Evolutionary conservation across 2,888 invertebrate genomes (phyloP).

Genomic region (Keiferia lycopersicella): DNA sequence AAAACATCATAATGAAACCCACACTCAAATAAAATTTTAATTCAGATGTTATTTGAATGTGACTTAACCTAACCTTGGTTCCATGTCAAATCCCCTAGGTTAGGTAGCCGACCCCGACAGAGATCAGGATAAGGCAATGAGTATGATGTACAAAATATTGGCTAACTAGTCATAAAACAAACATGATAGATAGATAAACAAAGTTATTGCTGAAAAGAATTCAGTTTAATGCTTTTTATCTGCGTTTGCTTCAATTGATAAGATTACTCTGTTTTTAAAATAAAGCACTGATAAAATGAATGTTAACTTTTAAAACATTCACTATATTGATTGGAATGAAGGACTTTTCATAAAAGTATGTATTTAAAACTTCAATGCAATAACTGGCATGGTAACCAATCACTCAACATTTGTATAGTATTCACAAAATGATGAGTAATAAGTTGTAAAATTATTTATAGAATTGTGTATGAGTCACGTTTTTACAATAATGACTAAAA

Average conservation of each 20-base stretch:
- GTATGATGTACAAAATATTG: neutral
- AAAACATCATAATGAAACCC: too few species aligned
- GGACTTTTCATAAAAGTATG: neutral
- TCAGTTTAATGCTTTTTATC: constrained; percentile 24
- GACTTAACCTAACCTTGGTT: too few species aligned
- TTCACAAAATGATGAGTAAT: constrained; percentile 7
- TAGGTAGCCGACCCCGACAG: too few species aligned
- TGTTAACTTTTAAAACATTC: constrained; percentile 35
- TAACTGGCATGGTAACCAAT: neutral
- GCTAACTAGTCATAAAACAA: neutral
- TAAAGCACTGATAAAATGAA: constrained; percentile 41
- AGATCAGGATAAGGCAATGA: too few species aligned
- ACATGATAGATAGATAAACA: neutral
- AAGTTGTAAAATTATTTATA: constrained; percentile 11
- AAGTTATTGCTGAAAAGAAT: constrained; percentile 12
- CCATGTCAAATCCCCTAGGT: too few species aligned
- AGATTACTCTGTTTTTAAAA: constrained; percentile 33
- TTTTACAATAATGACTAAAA: constrained; percentile 2
- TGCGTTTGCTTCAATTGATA: constrained; percentile 27
- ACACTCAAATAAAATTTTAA: too few species aligned
- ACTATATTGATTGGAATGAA: neutral
- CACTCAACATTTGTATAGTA: neutral
- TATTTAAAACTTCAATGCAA: neutral
- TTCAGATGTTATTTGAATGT: too few species aligned
- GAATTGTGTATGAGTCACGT: constrained; percentile 33